Conservation (phyloP, 2,113 vertebrate genomes). For the Stictonetta naevosa region DNA sequence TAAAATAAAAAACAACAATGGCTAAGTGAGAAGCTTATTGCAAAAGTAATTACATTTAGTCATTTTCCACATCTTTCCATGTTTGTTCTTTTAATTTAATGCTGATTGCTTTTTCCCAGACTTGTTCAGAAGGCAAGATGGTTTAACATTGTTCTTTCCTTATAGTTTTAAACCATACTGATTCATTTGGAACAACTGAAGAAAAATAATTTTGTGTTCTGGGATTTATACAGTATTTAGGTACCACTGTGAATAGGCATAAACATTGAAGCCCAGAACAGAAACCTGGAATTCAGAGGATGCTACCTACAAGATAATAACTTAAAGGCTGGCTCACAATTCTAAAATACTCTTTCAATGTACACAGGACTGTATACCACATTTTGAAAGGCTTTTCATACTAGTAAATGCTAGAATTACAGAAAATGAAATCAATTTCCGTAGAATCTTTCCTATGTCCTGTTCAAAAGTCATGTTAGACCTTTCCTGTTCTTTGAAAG, state of each 20-base stretch:
- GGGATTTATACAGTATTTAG: not conserved
- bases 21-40: not conserved
- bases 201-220: not conserved
- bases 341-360: not conserved
- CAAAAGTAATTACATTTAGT: not conserved
- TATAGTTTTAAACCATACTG: not conserved
- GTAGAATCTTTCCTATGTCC: not conserved
- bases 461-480: not conserved
- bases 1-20: not conserved
- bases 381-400: not conserved
- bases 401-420: not conserved
- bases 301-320: not conserved
- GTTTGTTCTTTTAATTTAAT: not conserved
- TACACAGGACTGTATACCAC: not conserved
- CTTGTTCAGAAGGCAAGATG: not conserved
- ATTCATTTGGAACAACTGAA: not conserved
- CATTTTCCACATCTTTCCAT: not conserved
- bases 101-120: not conserved
- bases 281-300: not conserved
- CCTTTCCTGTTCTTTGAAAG: not conserved
- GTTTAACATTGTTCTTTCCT: not conserved
- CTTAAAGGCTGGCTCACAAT: not conserved
- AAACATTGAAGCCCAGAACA: not conserved
- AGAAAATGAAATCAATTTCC: not conserved
- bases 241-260: not conserved